Percentiles rank a stretch among this genome's conserved stretches.
phyloP scores from a whole-genome alignment of 1,140 invertebrate genomes.

The Ceratina japonica region DNA sequence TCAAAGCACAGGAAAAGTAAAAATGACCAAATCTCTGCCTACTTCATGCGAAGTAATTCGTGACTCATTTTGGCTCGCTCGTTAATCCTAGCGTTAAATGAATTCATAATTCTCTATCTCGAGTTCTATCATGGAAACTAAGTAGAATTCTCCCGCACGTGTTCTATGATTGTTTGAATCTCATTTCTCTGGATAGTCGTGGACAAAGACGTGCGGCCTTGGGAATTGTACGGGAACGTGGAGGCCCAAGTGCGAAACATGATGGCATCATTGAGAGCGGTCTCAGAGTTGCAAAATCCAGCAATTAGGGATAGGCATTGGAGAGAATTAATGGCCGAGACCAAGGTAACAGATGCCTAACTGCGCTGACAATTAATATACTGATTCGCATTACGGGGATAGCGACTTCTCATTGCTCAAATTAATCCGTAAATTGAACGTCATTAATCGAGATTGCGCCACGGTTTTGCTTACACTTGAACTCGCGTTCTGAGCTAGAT shows the following conservation, averaged over 20 bases:
- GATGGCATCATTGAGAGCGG: conserved; percentile 91
- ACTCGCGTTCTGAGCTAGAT: neutral
- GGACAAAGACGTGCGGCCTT: conserved; percentile 92
- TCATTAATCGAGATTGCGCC: too few species aligned
- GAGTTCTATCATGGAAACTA: too few species aligned
- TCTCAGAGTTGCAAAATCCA: conserved; percentile 96
- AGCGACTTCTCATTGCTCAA: neutral
- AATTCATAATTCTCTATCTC: too few species aligned
- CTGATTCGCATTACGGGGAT: neutral
- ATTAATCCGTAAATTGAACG: neutral
- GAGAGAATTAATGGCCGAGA: conserved; percentile 94
- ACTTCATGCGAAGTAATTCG: too few species aligned
- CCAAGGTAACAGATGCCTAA: conserved; percentile 80
- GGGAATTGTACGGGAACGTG: conserved; percentile 87
- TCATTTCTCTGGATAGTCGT: conserved; percentile 78
- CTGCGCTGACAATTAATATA: neutral
- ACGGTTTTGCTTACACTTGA: neutral
- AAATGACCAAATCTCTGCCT: too few species aligned
- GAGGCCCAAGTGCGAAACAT: conserved; percentile 91
- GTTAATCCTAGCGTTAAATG: too few species aligned
- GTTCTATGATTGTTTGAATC: neutral
- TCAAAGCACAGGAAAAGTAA: too few species aligned
- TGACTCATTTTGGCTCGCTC: too few species aligned
- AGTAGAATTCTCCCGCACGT: too few species aligned
- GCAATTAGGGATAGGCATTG: conserved; percentile 96